phyloP scores from a whole-genome alignment of 2,113 vertebrate species.

The Myrmecobius fasciatus region DNA sequence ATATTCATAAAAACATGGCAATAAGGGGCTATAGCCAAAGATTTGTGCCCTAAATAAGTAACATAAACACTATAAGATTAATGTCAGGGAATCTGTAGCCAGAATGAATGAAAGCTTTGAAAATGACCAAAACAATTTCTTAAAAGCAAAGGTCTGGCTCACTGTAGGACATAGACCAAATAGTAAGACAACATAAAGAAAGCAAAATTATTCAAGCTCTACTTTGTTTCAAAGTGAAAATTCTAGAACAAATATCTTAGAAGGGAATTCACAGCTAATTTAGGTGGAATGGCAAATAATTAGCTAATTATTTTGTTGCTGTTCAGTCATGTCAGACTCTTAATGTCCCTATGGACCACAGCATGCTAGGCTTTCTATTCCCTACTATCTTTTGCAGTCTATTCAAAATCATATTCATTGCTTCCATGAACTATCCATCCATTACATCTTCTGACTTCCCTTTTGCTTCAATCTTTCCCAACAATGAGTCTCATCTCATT shows the following conservation, averaged over 20 bases:
- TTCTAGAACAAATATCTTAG: background rate
- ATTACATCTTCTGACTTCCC: too few relatives aligned
- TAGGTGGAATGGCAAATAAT: background rate
- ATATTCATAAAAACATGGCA: background rate
- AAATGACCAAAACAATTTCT: background rate
- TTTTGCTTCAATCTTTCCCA: too few relatives aligned
- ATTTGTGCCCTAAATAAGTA: background rate
- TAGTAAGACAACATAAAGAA: background rate
- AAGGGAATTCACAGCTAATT: background rate
- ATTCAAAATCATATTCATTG: too few relatives aligned
- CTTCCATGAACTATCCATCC: too few relatives aligned
- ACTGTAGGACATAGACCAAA: background rate
- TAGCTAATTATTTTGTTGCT: background rate
- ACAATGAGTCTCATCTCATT: too few relatives aligned
- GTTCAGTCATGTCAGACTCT: too few relatives aligned
- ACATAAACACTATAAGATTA: background rate
- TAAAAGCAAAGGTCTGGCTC: background rate
- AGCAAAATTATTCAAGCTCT: background rate
- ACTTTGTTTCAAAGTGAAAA: background rate
- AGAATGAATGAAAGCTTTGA: background rate
- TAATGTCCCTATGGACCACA: too few relatives aligned
- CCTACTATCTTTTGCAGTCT: too few relatives aligned
- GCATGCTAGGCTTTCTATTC: too few relatives aligned
- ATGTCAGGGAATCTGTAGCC: background rate
- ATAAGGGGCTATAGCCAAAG: background rate